Percentiles rank a stretch among this genome's conserved stretches.
phyloP scores from a whole-genome alignment of 2,113 vertebrate species.

The Odontesthes bonariensis region DNA sequence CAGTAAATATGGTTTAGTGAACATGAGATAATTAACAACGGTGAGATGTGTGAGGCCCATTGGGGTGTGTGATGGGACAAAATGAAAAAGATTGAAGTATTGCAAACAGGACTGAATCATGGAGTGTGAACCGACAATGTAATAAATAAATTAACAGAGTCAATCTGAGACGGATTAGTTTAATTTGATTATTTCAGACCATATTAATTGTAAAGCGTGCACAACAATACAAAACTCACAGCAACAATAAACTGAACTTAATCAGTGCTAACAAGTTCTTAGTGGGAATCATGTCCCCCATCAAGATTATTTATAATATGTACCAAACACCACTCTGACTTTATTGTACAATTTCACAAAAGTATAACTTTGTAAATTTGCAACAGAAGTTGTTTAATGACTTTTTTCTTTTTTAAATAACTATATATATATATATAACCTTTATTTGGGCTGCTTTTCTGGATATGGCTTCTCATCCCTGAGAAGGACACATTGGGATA shows the following conservation, averaged over 20 bases:
- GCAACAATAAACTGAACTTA: slow-evolving; percentile 50
- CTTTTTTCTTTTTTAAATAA: not conserved
- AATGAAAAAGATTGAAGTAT: not conserved
- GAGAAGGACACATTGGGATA: slow-evolving; percentile 19
- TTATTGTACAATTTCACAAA: slow-evolving; percentile 22
- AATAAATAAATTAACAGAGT: slow-evolving; percentile 5
- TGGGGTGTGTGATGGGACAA: too few relatives aligned
- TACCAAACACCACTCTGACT: slow-evolving; percentile 11
- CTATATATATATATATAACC: not conserved
- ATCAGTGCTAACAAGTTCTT: slow-evolving; percentile 10
- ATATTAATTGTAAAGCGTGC: slow-evolving; percentile 47
- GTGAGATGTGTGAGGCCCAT: too few relatives aligned
- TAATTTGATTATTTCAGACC: slow-evolving; percentile 34
- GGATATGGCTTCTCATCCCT: slow-evolving; percentile 35
- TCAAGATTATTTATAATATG: slow-evolving; percentile 13
- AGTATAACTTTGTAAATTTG: slow-evolving; percentile 44
- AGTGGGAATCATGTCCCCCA: not conserved
- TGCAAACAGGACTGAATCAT: not conserved
- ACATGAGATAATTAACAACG: too few relatives aligned
- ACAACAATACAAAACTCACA: slow-evolving; percentile 74
- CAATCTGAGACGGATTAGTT: slow-evolving; percentile 29
- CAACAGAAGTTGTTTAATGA: not conserved
- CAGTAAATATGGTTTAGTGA: too few relatives aligned
- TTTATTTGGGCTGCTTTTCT: slow-evolving; percentile 8
- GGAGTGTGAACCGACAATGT: not conserved